Percentiles rank a stretch among this genome's conserved stretches.
Conservation (phyloP, 2,888 invertebrate species). For the Lepetodrilus schrolli region DNA sequence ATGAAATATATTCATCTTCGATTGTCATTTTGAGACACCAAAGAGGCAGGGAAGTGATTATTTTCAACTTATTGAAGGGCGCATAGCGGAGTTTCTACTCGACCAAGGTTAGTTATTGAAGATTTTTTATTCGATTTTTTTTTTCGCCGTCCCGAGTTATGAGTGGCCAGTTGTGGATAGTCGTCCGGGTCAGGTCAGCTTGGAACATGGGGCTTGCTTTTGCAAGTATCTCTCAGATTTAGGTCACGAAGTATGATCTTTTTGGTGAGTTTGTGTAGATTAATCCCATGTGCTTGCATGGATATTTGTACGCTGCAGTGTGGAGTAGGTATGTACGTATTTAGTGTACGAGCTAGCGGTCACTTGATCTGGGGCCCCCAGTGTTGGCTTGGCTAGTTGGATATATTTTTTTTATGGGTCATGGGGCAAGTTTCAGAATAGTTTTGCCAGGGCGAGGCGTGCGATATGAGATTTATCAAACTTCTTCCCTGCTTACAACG, state of each 20-base stretch:
- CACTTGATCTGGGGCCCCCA: background rate
- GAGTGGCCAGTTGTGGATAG: constrained; percentile 25
- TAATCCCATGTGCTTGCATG: constrained; percentile 40
- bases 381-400: constrained; percentile 2
- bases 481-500: background rate
- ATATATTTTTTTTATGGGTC: constrained; percentile 27
- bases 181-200: constrained; percentile 6
- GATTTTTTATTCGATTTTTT: constrained; percentile 27
- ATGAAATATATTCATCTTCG: constrained; percentile 21
- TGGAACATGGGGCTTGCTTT: constrained; percentile 9
- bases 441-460: background rate
- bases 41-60: constrained; percentile 7
- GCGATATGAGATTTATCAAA: background rate
- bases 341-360: constrained; percentile 27
- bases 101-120: constrained; percentile 25
- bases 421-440: constrained; percentile 5
- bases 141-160: constrained; percentile 26
- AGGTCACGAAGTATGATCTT: constrained; percentile 30
- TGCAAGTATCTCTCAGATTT: constrained; percentile 18
- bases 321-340: constrained; percentile 30
- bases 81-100: constrained; percentile 13
- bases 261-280: constrained; percentile 35
- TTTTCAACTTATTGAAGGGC: constrained; percentile 27
- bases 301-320: too few relatives aligned
- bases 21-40: background rate